phyloP scores from a whole-genome alignment of 2,888 invertebrate species.

The Epirrhoe alternata region DNA sequence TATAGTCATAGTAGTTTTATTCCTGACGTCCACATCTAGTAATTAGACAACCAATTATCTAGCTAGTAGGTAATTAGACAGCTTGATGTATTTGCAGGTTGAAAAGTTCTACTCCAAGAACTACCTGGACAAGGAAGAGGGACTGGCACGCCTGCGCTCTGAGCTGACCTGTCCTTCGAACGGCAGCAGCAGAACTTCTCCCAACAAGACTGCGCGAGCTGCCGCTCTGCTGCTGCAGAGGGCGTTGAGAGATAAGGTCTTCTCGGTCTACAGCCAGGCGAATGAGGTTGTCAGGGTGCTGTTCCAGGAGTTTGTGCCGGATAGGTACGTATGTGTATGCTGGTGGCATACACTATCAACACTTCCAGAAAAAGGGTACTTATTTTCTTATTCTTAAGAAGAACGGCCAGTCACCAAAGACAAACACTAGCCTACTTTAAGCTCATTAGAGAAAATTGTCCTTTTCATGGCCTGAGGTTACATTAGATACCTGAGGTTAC shows the following conservation, averaged over 20 bases:
- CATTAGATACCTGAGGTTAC: too few relatives aligned
- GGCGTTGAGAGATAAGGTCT: slow-evolving; percentile 94
- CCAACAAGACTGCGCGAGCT: slow-evolving; percentile 93
- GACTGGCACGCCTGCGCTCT: slow-evolving; percentile 87
- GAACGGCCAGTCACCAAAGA: too few relatives aligned
- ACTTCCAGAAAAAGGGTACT: too few relatives aligned
- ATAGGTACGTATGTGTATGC: slow-evolving; percentile 87
- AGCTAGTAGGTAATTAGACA: not conserved
- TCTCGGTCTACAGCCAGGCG: slow-evolving; percentile 93
- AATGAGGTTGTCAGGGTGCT: slow-evolving; percentile 92
- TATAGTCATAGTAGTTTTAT: not conserved
- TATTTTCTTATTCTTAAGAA: too few relatives aligned
- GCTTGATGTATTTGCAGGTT: slow-evolving; percentile 80
- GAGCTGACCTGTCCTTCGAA: slow-evolving; percentile 74
- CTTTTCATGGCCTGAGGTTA: too few relatives aligned
- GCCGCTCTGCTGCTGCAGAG: slow-evolving; percentile 92
- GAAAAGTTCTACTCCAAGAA: slow-evolving; percentile 96
- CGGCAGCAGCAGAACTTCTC: slow-evolving; percentile 78
- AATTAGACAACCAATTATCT: not conserved
- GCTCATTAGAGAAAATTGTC: too few relatives aligned
- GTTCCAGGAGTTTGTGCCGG: slow-evolving; percentile 93
- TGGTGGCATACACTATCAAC: not conserved
- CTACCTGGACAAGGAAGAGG: slow-evolving; percentile 95
- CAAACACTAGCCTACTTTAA: not conserved
- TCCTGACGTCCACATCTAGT: too few relatives aligned